These are phyloP conservation scores for Nipponacmea schrenckii DNA, from an alignment of 2,888 invertebrate species.

Conservation along the genomic window DNA sequence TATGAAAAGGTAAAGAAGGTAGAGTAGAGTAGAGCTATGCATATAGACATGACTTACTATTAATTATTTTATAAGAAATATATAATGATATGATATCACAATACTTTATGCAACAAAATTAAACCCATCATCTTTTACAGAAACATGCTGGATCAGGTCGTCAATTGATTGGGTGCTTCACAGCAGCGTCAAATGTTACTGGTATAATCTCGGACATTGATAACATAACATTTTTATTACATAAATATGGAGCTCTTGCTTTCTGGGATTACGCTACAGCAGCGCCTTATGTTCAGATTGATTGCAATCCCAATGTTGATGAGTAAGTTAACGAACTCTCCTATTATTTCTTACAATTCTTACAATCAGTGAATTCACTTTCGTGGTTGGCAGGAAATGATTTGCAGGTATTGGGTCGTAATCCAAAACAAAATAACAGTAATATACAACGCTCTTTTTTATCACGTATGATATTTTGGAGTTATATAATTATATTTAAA, in stretches of 20 bases:
- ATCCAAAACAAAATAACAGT: too few relatives aligned
- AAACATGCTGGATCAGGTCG: too few relatives aligned
- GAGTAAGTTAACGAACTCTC: constrained; percentile 34
- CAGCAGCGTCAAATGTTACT: constrained; percentile 52
- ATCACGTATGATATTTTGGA: too few relatives aligned
- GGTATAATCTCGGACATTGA: constrained; percentile 51
- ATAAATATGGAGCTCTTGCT: constrained; percentile 41
- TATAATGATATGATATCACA: too few relatives aligned
- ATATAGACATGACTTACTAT: background rate
- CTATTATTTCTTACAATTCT: background rate
- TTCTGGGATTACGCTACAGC: constrained; percentile 54
- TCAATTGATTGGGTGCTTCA: constrained; percentile 31
- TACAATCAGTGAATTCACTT: background rate
- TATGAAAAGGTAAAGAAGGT: too few relatives aligned
- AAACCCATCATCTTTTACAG: too few relatives aligned
- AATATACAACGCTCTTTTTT: too few relatives aligned
- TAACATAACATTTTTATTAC: constrained; percentile 37
- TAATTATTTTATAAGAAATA: constrained; percentile 13
- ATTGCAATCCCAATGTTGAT: constrained; percentile 41
- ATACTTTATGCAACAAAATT: too few relatives aligned
- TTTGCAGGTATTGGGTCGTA: too few relatives aligned
- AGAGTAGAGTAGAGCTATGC: too few relatives aligned
- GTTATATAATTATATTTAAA: too few relatives aligned
- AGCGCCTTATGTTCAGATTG: constrained; percentile 46
- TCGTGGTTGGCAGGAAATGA: too few relatives aligned